Percentiles rank a stretch among this genome's conserved stretches.
Conservation (phyloP, 2,113 vertebrate species). For the Cyanoderma ruficeps region DNA sequence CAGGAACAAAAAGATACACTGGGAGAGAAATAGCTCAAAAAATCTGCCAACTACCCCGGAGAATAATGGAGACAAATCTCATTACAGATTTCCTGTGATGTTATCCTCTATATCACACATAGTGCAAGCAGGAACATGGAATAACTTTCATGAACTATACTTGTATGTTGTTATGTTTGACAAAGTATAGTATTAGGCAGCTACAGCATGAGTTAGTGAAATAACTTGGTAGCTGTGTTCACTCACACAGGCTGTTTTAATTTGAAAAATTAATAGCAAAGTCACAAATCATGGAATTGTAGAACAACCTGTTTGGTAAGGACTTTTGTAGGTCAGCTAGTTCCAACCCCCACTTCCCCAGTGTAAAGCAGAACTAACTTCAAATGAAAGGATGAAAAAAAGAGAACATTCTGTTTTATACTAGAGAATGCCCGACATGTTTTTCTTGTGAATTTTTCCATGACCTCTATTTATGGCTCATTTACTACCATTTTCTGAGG, state of each 20-base stretch:
- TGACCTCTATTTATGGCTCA: not conserved
- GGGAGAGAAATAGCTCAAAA: not conserved
- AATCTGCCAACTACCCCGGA: not conserved
- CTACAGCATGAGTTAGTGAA: not conserved
- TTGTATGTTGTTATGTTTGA: not conserved
- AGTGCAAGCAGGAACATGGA: not conserved
- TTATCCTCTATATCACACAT: not conserved
- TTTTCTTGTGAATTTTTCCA: not conserved
- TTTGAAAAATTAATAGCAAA: constrained; percentile 20
- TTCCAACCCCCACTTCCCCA: not conserved
- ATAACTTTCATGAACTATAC: not conserved
- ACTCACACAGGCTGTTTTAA: not conserved
- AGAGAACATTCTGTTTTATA: not conserved
- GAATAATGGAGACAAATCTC: constrained; percentile 52
- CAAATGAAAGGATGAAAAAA: not conserved
- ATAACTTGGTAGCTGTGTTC: not conserved
- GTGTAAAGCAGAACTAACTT: constrained; percentile 9
- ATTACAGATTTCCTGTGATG: constrained; percentile 18
- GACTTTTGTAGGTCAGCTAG: constrained; percentile 23
- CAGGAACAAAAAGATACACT: not conserved
- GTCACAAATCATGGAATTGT: not conserved
- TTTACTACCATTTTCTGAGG: not conserved
- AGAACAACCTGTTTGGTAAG: not conserved
- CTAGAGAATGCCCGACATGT: not conserved
- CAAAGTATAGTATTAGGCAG: not conserved